A percentile compares a stretch with the other conserved stretches of the same genome.
phyloP scores from a whole-genome alignment of 1,140 invertebrate genomes.

The Liolophura sinensis region DNA sequence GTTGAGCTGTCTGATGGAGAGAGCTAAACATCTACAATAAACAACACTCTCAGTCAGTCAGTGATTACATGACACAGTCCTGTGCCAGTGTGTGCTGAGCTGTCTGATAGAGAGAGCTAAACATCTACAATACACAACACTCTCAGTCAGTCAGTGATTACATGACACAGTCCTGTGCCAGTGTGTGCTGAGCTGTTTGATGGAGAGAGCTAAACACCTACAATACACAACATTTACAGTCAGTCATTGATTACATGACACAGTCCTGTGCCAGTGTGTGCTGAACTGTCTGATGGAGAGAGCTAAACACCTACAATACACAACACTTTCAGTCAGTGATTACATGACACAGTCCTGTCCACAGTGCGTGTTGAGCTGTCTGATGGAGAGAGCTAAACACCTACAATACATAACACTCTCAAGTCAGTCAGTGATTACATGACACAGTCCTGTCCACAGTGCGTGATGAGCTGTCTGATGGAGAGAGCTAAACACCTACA shows the following conservation, averaged over 20 bases:
- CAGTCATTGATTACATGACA: not conserved
- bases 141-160: no score
- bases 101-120: slow-evolving; percentile 64
- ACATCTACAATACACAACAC: slow-evolving; percentile 33
- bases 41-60: no score
- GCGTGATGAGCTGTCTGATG: no score
- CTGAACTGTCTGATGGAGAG: no score
- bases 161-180: no score
- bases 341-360: slow-evolving; percentile 88
- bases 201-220: not conserved
- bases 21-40: not conserved
- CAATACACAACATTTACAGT: not conserved
- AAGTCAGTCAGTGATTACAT: no score
- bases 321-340: no score
- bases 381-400: slow-evolving; percentile 62
- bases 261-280: no score
- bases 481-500: not conserved
- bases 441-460: no score
- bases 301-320: not conserved
- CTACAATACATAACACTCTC: slow-evolving; percentile 18
- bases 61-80: slow-evolving; percentile 86
- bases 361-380: slow-evolving; percentile 64
- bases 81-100: slow-evolving; percentile 69
- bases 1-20: no score
- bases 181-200: no score